Conservation (phyloP, 2,113 vertebrate genomes). For the Crotalus tigris region DNA sequence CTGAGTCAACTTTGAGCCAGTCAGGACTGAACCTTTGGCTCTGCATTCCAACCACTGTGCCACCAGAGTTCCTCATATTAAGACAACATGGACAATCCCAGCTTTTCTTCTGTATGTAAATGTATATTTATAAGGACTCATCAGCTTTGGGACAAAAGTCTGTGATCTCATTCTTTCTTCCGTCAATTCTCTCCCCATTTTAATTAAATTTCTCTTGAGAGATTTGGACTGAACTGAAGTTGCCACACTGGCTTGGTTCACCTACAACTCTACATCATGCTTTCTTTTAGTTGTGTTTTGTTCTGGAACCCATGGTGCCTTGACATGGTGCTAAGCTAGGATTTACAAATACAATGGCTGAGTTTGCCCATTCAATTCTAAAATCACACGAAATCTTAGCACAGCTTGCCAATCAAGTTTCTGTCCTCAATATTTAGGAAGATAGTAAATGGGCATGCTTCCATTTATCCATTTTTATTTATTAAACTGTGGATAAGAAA, state of each 20-base stretch:
- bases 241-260: background rate
- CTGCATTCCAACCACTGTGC: background rate
- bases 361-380: background rate
- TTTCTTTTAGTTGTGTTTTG: background rate
- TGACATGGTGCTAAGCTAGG: background rate
- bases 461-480: background rate
- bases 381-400: background rate
- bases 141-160: background rate
- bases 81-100: background rate
- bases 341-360: background rate
- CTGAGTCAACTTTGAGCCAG: background rate
- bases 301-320: background rate
- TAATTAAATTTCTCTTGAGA: background rate
- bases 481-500: background rate
- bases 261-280: background rate
- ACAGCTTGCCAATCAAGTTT: background rate
- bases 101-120: background rate
- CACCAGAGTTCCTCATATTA: background rate
- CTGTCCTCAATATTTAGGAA: background rate
- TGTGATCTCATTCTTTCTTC: background rate
- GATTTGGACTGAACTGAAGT: background rate
- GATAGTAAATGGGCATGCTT: background rate
- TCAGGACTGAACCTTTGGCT: background rate
- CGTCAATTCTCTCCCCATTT: background rate
- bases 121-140: background rate